A percentile compares a stretch with the other conserved stretches of the same genome.
Evolutionary conservation across 2,797 vertebrate species (phyloP).

Genomic region (Fringilla coelebs): DNA sequence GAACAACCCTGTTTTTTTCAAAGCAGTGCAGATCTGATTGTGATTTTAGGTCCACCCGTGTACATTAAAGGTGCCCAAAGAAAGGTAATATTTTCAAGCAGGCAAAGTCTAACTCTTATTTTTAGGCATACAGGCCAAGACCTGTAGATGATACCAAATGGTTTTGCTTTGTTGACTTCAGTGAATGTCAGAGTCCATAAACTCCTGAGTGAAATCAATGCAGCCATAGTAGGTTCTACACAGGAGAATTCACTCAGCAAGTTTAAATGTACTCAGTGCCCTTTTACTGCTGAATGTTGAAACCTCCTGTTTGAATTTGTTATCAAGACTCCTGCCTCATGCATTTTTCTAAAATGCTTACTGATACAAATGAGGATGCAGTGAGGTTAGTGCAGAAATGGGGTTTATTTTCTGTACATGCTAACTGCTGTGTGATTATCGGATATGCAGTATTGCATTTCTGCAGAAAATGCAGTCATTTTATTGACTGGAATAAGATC

Average conservation of each 20-base stretch:
- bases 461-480: not conserved
- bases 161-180: not conserved
- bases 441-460: not conserved
- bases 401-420: not conserved
- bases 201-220: not conserved
- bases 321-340: not conserved
- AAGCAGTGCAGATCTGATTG: not conserved
- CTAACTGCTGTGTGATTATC: not conserved
- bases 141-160: not conserved
- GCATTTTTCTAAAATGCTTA: not conserved
- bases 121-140: not conserved
- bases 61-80: not conserved
- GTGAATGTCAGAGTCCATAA: not conserved
- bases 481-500: not conserved
- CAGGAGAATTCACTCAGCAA: not conserved
- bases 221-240: not conserved
- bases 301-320: not conserved
- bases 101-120: not conserved
- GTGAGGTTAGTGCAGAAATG: not conserved
- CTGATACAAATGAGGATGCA: not conserved
- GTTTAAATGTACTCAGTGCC: not conserved
- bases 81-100: not conserved
- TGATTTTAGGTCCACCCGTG: not conserved
- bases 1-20: not conserved
- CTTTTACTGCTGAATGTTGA: slow-evolving; percentile 20